Evolutionary conservation across 2,888 invertebrate species (phyloP).

Genomic region (Hesperia comma): DNA sequence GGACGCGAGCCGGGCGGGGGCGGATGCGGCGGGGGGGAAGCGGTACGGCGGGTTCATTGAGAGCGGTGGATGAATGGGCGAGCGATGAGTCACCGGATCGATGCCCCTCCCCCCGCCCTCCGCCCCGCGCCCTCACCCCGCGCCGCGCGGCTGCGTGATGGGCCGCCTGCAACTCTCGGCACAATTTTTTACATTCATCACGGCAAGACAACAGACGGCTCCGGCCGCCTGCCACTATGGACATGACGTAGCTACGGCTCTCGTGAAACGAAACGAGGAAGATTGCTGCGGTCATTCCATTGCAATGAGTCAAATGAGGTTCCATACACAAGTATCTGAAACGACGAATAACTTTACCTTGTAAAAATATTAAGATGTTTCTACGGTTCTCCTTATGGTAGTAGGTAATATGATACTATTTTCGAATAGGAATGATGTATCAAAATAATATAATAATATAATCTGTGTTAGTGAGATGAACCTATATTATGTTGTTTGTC

Average conservation of each 20-base stretch:
- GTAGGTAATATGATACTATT: not conserved
- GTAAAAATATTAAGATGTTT: no score
- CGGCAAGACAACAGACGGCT: slow-evolving; percentile 27
- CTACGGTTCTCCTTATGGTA: no score
- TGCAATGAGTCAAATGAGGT: not conserved
- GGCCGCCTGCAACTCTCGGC: slow-evolving; percentile 43
- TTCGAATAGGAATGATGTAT: no score
- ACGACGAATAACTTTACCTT: no score
- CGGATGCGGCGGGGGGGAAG: slow-evolving; percentile 51
- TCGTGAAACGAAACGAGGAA: slow-evolving; percentile 18
- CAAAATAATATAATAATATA: no score
- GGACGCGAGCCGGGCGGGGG: slow-evolving; percentile 53
- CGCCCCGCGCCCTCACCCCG: slow-evolving; percentile 40
- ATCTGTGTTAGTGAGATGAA: no score
- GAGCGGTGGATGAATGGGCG: slow-evolving; percentile 80
- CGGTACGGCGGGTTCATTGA: slow-evolving; percentile 74
- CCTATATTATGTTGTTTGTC: no score
- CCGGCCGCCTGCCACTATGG: slow-evolving; percentile 14
- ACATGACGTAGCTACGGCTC: slow-evolving; percentile 14
- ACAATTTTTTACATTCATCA: slow-evolving; percentile 46
- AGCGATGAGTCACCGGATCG: slow-evolving; percentile 79
- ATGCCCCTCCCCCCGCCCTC: slow-evolving; percentile 55
- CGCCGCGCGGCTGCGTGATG: slow-evolving; percentile 42
- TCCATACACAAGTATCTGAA: not conserved
- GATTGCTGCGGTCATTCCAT: slow-evolving; percentile 9